phyloP scores from a whole-genome alignment of 2,797 vertebrate genomes.

The Leucoraja ocellata region DNA sequence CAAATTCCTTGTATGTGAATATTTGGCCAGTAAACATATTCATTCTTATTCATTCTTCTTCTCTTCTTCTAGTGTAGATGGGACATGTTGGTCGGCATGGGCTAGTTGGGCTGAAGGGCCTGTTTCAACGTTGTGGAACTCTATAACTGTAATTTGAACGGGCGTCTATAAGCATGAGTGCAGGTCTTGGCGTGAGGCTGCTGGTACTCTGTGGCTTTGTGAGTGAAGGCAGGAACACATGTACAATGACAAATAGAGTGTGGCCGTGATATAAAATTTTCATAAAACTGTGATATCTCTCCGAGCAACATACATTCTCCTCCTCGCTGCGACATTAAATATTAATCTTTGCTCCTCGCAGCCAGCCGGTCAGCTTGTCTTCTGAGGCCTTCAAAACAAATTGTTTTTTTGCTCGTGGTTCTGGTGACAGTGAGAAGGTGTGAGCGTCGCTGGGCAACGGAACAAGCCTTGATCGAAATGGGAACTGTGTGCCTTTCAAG shows the following conservation, averaged over 20 bases:
- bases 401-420: neutral
- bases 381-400: neutral
- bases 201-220: neutral
- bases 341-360: neutral
- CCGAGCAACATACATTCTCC: neutral
- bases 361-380: neutral
- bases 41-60: too few species aligned
- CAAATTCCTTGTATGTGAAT: too few species aligned
- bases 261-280: neutral
- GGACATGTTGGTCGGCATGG: too few species aligned
- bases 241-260: neutral
- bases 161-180: neutral
- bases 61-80: too few species aligned
- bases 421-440: neutral
- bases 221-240: neutral
- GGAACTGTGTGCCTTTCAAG: neutral
- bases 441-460: neutral
- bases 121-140: too few species aligned
- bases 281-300: constrained; percentile 23
- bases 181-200: neutral
- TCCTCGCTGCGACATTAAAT: neutral
- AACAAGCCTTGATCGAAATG: neutral
- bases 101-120: too few species aligned
- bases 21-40: too few species aligned
- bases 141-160: neutral